Percentiles rank a stretch among this genome's conserved stretches.
Evolutionary conservation across 2,888 invertebrate genomes (phyloP).

Genomic region (Lamellibrachia satsuma): DNA sequence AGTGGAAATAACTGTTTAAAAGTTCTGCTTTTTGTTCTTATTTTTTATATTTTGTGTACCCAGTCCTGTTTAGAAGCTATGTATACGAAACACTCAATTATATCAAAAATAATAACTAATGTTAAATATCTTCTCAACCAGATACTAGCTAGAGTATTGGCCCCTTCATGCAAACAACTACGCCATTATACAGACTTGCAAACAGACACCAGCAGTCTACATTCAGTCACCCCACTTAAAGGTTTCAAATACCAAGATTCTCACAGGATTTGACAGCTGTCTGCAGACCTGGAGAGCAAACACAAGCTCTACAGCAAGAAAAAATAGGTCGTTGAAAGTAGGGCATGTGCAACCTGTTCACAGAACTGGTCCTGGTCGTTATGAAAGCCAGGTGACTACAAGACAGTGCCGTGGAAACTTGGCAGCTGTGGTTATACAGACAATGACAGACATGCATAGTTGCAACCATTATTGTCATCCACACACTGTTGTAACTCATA

Average conservation of each 20-base stretch:
- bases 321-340: background rate
- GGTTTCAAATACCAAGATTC: background rate
- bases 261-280: background rate
- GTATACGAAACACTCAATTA: too few relatives aligned
- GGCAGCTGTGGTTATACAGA: background rate
- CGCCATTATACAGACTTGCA: background rate
- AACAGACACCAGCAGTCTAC: background rate
- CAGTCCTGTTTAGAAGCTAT: too few relatives aligned
- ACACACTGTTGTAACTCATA: background rate
- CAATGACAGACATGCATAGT: background rate
- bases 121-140: too few relatives aligned
- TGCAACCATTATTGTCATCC: constrained; percentile 1
- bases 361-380: background rate
- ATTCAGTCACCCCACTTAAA: background rate
- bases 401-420: background rate
- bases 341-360: background rate
- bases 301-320: background rate
- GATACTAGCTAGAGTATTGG: too few relatives aligned
- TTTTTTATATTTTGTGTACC: too few relatives aligned
- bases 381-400: background rate
- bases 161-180: too few relatives aligned
- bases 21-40: too few relatives aligned
- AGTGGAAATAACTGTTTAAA: too few relatives aligned
- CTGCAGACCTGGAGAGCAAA: background rate
- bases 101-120: too few relatives aligned